These are phyloP conservation scores for Bhutanitis thaidina DNA, from an alignment of 2,888 invertebrate genomes.

Conservation along the genomic window DNA sequence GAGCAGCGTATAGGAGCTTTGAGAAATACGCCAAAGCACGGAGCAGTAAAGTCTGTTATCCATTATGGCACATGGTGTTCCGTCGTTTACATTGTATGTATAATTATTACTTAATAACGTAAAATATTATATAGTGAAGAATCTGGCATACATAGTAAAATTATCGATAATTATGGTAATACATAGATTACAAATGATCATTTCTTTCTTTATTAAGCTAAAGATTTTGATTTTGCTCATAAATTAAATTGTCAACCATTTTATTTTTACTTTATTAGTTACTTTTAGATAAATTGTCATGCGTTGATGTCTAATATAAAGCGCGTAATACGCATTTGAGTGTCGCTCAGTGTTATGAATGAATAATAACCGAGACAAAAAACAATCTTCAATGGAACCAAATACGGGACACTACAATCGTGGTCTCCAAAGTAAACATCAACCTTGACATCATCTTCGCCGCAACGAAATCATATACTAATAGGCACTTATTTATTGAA, in stretches of 20 bases:
- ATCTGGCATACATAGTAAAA: constrained; percentile 28
- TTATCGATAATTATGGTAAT: constrained; percentile 15
- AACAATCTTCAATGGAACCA: constrained; percentile 20
- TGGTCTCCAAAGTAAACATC: constrained; percentile 13
- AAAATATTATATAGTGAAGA: constrained; percentile 30
- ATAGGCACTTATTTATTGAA: constrained; percentile 4
- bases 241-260: constrained; percentile 4
- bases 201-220: constrained; percentile 9
- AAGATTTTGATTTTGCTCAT: constrained; percentile 7
- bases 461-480: constrained; percentile 1
- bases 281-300: constrained; percentile 25
- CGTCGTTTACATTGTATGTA: constrained; percentile 55
- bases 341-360: constrained; percentile 37
- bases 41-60: constrained; percentile 41
- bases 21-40: constrained; percentile 43
- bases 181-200: neutral
- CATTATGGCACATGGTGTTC: constrained; percentile 29
- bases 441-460: constrained; percentile 1
- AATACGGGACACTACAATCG: constrained; percentile 9
- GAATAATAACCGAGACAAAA: constrained; percentile 39
- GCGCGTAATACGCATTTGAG: constrained; percentile 36
- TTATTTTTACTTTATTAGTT: constrained; percentile 21
- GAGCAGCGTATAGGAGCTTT: constrained; percentile 33
- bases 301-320: constrained; percentile 52
- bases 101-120: constrained; percentile 64